phyloP scores from a whole-genome alignment of 2,888 invertebrate species.

The Rhagophthalmus giganteus region DNA sequence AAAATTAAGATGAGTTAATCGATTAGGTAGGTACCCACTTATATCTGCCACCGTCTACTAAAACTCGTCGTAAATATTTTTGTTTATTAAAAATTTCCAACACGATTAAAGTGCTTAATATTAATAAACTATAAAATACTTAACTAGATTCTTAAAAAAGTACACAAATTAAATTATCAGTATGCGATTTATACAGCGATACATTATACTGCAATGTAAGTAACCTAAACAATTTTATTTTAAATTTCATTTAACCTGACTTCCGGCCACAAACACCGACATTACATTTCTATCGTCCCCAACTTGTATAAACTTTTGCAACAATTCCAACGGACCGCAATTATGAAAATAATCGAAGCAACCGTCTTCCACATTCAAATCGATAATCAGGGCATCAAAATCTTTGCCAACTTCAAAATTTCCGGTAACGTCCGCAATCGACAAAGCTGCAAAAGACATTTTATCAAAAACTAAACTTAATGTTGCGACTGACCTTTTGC shows the following conservation, averaged over 20 bases:
- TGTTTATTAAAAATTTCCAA: too few relatives aligned
- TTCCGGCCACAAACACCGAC: conserved; percentile 76
- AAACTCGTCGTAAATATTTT: too few relatives aligned
- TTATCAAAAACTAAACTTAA: background rate
- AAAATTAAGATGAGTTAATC: too few relatives aligned
- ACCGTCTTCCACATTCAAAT: conserved; percentile 60
- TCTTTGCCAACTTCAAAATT: conserved; percentile 81
- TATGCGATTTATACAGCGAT: background rate
- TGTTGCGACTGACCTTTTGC: conserved; percentile 65
- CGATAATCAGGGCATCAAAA: conserved; percentile 83
- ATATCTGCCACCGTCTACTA: too few relatives aligned
- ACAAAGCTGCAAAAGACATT: conserved; percentile 64
- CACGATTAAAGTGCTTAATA: too few relatives aligned
- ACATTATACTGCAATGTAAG: too few relatives aligned
- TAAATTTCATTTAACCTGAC: conserved; percentile 55
- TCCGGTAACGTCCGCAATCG: conserved; percentile 73
- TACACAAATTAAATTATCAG: too few relatives aligned
- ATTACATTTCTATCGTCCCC: conserved; percentile 84
- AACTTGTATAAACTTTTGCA: conserved; percentile 76
- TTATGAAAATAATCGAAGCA: conserved; percentile 60
- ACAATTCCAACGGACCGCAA: conserved; percentile 61
- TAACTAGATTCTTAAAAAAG: too few relatives aligned
- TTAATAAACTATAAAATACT: too few relatives aligned
- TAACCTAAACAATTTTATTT: background rate
- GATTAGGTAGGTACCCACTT: too few relatives aligned